Evolutionary conservation across 2,888 invertebrate species (phyloP).

Genomic region (Cantharis rustica): DNA sequence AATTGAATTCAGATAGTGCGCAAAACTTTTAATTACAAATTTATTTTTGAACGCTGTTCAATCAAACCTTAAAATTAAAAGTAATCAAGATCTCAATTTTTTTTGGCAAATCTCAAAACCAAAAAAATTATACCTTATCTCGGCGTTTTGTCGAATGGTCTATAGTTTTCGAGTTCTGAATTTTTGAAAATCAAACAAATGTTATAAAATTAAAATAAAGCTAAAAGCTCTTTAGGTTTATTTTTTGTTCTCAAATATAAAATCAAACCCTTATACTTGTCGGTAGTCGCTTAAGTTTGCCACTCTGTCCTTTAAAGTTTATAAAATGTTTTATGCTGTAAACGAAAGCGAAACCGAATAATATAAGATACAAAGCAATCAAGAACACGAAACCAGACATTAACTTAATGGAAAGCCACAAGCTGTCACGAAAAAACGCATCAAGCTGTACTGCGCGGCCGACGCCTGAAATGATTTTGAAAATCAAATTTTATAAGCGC

Average conservation of each 20-base stretch:
- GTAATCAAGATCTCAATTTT: too few species aligned
- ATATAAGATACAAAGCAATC: not conserved
- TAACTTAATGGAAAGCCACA: not conserved
- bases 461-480: not conserved
- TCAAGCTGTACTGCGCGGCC: not conserved
- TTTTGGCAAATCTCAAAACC: too few species aligned
- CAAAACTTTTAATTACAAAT: not conserved
- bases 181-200: too few species aligned
- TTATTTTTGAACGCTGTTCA: not conserved
- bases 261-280: too few species aligned
- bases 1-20: not conserved
- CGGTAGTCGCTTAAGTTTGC: not conserved
- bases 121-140: too few species aligned
- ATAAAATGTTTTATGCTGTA: not conserved
- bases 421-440: not conserved
- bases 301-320: not conserved
- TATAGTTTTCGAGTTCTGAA: too few species aligned
- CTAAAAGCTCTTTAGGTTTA: too few species aligned
- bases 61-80: not conserved
- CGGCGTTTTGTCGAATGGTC: too few species aligned
- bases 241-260: too few species aligned
- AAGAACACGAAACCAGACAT: not conserved
- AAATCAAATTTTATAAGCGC: not conserved
- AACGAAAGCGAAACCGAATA: not conserved
- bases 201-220: too few species aligned